Evolutionary conservation across 2,113 vertebrate species (phyloP).

Genomic region (Pristiophorus japonicus): DNA sequence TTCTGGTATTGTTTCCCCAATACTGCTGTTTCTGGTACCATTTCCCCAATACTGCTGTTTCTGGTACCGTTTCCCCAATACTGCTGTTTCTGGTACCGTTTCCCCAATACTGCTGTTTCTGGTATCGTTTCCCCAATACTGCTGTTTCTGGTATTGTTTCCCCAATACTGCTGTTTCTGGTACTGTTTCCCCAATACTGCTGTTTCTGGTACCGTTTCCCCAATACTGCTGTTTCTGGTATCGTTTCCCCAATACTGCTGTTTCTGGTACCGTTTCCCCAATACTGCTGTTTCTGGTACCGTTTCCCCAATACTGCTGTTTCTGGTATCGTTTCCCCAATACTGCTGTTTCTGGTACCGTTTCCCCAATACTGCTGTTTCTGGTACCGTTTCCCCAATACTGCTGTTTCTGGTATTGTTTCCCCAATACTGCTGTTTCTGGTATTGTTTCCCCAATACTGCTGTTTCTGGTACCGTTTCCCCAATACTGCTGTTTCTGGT

Average conservation of each 20-base stretch:
- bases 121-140: neutral
- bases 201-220: neutral
- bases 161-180: neutral
- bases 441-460: neutral
- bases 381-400: neutral
- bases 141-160: neutral
- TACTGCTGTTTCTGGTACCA: neutral
- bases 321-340: neutral
- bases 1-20: neutral
- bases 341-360: neutral
- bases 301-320: neutral
- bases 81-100: neutral
- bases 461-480: neutral
- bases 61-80: neutral
- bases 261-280: neutral
- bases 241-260: neutral
- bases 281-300: neutral
- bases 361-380: neutral
- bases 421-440: neutral
- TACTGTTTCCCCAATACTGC: neutral
- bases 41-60: neutral
- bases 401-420: neutral
- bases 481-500: neutral
- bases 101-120: too few relatives aligned
- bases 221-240: neutral